Base-by-base conservation (phyloP, 53 echinoderm and acorn worm species). In the Luidia sarsii region DNA sequence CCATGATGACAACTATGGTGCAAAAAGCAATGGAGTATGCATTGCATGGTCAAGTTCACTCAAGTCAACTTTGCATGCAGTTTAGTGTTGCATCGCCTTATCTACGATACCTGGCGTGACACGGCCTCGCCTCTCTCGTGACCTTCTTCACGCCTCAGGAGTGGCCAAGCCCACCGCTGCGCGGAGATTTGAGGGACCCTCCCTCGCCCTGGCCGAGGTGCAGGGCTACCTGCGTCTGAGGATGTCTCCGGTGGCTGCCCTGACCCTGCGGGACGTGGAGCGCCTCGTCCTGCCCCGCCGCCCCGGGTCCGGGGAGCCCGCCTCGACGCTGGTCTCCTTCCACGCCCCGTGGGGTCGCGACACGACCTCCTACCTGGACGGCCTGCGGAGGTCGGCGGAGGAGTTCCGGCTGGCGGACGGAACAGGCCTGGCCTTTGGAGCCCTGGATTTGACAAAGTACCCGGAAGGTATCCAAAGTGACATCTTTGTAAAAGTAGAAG, bases 281-380 rank as follows among this genome's bases (percentile, higher is more conserved):
- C 39, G 55, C 59, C 49, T 86, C 28, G 48, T 86, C 29, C 39
- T 36, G 8, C 45, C 49, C n/a, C 61, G 56, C 28, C 68, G 29
- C 41, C 48, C 48, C 18, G 8, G 57, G 57, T 80, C 64, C 33
- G n/a, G n/a, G n/a, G n/a, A n/a, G n/a, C n/a, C n/a, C n/a, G n/a
- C n/a, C n/a, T 70, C 87, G n/a, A 80, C 50, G 50, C 57, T 95
- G 36, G 71, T 95, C 20, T 93, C 93, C 88, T 93, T 95, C 67
- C 88, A 92, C 64, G 89, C 96, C 4, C 85, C 82, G 34, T 95
- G 96, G 96, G 96, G 85, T 38, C 55, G 80, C 13, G 80, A 85
- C 49, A 79, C 82, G 31, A 66, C 56, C 22, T 51, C 68, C 7
- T 93, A 91, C 33, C 71, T 95, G 35, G 55, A 82, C 0, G 83